Evolutionary conservation across 2,888 invertebrate species (phyloP).

Genomic region (Andrena chrysosceles): DNA sequence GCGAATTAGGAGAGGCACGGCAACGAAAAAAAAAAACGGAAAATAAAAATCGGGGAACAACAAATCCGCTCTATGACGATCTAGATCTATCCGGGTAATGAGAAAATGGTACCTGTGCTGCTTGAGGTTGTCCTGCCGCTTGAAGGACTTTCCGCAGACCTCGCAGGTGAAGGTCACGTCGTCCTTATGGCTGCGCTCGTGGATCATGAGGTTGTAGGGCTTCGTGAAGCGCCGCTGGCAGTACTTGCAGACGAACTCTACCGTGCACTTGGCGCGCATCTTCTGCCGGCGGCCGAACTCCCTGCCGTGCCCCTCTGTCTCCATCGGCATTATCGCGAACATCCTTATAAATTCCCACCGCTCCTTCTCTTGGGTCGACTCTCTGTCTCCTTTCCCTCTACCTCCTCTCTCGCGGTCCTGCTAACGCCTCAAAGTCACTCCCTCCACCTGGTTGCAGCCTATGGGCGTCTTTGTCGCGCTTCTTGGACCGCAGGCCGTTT

Average conservation of each 20-base stretch:
- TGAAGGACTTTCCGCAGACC: constrained; percentile 97
- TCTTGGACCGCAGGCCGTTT: constrained; percentile 21
- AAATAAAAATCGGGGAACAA: not conserved
- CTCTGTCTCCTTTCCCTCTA: constrained; percentile 76
- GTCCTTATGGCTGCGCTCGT: constrained; percentile 98
- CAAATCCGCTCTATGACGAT: not conserved
- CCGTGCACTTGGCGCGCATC: constrained; percentile 85
- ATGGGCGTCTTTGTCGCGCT: constrained; percentile 70
- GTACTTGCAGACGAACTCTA: constrained; percentile 98
- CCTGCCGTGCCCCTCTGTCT: constrained; percentile 85
- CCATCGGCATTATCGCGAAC: constrained; percentile 85
- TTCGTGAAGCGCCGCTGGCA: constrained; percentile 99
- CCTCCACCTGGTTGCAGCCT: constrained; percentile 63
- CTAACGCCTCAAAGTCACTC: constrained; percentile 72
- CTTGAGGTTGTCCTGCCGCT: constrained; percentile 96
- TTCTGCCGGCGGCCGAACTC: constrained; percentile 88
- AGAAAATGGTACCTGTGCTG: constrained; percentile 91
- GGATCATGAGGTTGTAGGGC: constrained; percentile 98
- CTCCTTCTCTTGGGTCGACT: constrained; percentile 79
- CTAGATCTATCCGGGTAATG: not conserved
- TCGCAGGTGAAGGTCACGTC: constrained; percentile 98
- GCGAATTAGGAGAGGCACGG: constrained; percentile 35
- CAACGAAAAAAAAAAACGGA: constrained; percentile 13
- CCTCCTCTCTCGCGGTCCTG: constrained; percentile 74
- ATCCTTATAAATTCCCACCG: constrained; percentile 85